Conservation (phyloP, 2,888 invertebrate species). For the Arctia plantaginis region DNA sequence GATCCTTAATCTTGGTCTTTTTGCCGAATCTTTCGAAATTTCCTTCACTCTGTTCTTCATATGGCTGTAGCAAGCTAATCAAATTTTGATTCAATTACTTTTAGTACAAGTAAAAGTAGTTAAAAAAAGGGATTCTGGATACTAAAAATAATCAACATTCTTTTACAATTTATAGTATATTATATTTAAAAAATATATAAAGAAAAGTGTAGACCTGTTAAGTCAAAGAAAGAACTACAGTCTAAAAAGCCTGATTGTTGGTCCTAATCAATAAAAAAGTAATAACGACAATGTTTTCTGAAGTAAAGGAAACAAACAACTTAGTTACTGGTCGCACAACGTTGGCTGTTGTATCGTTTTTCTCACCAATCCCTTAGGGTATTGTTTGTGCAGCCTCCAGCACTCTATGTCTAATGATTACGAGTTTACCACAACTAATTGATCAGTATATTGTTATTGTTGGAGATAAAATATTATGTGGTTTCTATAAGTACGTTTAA, state of each 20-base stretch:
- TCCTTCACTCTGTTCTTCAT: too few relatives aligned
- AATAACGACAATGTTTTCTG: background rate
- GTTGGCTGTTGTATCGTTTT: conserved; percentile 15
- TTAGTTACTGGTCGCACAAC: conserved; percentile 17
- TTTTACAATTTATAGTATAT: too few relatives aligned
- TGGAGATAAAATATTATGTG: background rate
- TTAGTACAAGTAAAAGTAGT: too few relatives aligned
- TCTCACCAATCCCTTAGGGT: conserved; percentile 35
- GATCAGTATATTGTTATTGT: conserved; percentile 25
- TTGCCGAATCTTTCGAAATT: too few relatives aligned
- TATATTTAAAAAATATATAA: too few relatives aligned
- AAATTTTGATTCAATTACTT: background rate
- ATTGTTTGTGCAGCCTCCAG: conserved; percentile 22
- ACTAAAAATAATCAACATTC: too few relatives aligned
- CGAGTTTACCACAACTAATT: conserved; percentile 26
- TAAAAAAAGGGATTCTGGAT: too few relatives aligned
- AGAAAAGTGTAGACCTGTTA: background rate
- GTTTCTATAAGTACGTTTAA: background rate
- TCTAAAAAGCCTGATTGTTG: background rate
- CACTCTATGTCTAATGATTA: conserved; percentile 34
- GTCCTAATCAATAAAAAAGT: background rate
- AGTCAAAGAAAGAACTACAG: background rate
- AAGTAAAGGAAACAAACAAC: conserved; percentile 1
- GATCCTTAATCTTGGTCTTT: too few relatives aligned
- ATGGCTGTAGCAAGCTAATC: background rate